Base-by-base conservation (phyloP, 64 coral and sea anemone species). In the Pocillopora verrucosa region DNA sequence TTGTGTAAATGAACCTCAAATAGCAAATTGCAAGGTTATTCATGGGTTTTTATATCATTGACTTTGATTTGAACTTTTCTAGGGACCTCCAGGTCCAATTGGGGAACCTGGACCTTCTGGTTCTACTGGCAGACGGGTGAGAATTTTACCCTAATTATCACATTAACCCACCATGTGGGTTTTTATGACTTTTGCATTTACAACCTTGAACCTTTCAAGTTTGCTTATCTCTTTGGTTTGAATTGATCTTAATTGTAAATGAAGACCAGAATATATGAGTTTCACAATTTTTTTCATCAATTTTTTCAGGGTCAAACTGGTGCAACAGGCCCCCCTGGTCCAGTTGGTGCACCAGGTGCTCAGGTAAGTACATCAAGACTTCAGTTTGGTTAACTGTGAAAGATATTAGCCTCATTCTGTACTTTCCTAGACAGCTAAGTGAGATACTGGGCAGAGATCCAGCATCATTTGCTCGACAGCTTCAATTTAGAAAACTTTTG, bases 111-210 rank as follows among this genome's bases (percentile, higher is more conserved):
- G 82, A 72, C 65, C 82, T 26, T 56, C 36, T 15, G 82, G 82
- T 5, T 20, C 36, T 10, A 72, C 22, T 26, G 82, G 82, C 69
- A 85, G 56, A 72, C 36, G 82, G 64, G 82, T 85, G 72, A 72
- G 22, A 36, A 16, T 13, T 36, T 70, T 11, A 70, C 67, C 17
- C 0, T 2, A 2, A 24, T 30, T 0, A 25, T 70, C 16, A 63
- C 13, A 63, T 15, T 15, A 0, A 63, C 11, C 16, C 61, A 63
- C 3, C 12, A 63, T 63, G 0, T 51, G 7, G 41, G 41, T 51
- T 51, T 51, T 51, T 63, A 4, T 51, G 7, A 7, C 3, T 51
- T 51, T 51, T 51, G 41, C 41, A 51, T 51, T 36, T 25, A 13
- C 34, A 75, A 35, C 25, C 35, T 75, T 75, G 38, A 14, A 36